Conservation (phyloP, 2,888 invertebrate genomes). For the Trilocha varians region DNA sequence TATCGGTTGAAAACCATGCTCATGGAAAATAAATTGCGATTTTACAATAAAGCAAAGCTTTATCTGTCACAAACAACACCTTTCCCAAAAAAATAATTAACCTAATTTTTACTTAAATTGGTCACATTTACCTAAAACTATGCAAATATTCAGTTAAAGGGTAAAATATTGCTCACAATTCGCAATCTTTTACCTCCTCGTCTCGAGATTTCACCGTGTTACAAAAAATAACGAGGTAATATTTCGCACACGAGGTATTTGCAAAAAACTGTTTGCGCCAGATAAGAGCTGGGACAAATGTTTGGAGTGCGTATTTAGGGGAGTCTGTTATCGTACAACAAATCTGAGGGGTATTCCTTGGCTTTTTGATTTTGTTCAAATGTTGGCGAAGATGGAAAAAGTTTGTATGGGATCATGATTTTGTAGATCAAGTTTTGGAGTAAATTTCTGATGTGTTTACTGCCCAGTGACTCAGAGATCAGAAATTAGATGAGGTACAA, state of each 20-base stretch:
- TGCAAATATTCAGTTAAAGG: no score
- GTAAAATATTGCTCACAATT: neutral
- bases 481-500: no score
- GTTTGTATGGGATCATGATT: neutral
- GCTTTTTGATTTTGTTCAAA: slow-evolving; percentile 13
- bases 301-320: slow-evolving; percentile 29
- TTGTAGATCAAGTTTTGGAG: no score
- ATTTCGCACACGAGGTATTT: slow-evolving; percentile 4
- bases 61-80: no score
- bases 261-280: slow-evolving; percentile 36
- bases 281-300: slow-evolving; percentile 47
- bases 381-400: slow-evolving; percentile 10
- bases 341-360: slow-evolving; percentile 30
- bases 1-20: no score
- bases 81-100: no score
- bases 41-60: no score
- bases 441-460: no score
- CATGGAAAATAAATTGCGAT: no score
- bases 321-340: slow-evolving; percentile 32
- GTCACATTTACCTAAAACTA: no score
- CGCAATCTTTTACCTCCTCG: neutral
- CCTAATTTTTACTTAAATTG: no score
- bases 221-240: neutral
- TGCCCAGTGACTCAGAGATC: no score
- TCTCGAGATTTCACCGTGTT: neutral